These are phyloP conservation scores for Chloroclystis v-ata DNA, from an alignment of 2,888 invertebrate species.

Conservation along the genomic window DNA sequence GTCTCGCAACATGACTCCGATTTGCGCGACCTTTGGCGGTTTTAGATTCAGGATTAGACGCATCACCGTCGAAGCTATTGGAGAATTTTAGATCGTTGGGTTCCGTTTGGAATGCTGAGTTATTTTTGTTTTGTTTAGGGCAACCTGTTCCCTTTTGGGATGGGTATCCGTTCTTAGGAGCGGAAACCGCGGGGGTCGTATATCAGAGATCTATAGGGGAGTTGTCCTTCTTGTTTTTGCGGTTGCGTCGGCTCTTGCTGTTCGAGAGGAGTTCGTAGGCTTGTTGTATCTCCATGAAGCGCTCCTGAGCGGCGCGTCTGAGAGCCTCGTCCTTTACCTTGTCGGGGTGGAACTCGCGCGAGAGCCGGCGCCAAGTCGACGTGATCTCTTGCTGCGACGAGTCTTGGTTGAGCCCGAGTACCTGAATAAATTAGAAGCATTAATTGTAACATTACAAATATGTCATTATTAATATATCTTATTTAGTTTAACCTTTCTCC, in stretches of 20 bases:
- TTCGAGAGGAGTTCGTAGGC: constrained; percentile 93
- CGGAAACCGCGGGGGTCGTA: not conserved
- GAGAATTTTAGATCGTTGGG: too few species aligned
- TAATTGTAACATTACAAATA: too few species aligned
- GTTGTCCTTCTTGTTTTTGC: constrained; percentile 84
- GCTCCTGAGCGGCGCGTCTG: constrained; percentile 86
- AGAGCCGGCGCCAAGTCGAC: constrained; percentile 86
- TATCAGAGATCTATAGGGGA: constrained; percentile 35
- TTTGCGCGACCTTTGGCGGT: too few species aligned
- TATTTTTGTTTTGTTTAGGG: too few species aligned
- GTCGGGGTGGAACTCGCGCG: constrained; percentile 94
- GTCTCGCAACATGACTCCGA: not conserved
- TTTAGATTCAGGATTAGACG: too few species aligned
- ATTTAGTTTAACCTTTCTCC: too few species aligned
- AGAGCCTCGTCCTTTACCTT: constrained; percentile 86
- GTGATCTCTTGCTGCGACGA: constrained; percentile 93
- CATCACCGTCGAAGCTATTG: too few species aligned
- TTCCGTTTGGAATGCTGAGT: too few species aligned
- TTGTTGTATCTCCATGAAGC: constrained; percentile 94
- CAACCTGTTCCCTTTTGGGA: too few species aligned
- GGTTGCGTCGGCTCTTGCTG: constrained; percentile 85
- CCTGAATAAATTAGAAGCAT: constrained; percentile 56
- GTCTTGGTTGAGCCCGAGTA: constrained; percentile 86
- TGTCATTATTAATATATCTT: too few species aligned
- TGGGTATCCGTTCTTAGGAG: too few species aligned